Conservation (phyloP, 2,888 invertebrate genomes). For the Hydroisotoma schaefferi region DNA sequence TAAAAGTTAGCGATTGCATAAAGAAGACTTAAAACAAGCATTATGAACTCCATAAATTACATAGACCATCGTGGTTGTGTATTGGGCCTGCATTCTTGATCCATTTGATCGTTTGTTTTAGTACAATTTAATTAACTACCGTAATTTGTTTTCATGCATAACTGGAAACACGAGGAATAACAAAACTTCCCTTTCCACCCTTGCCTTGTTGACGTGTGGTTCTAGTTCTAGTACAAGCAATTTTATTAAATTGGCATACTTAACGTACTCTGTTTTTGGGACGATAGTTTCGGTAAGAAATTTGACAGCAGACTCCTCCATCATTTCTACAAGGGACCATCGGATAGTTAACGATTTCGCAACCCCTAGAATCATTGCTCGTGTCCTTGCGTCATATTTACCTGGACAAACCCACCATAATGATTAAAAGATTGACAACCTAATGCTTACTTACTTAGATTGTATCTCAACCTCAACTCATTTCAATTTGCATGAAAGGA, state of each 20-base stretch:
- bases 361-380: conserved; percentile 60
- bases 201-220: too few species aligned
- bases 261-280: conserved; percentile 43
- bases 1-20: too few species aligned
- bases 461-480: too few species aligned
- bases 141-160: not conserved
- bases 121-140: not conserved
- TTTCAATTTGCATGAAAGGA: too few species aligned
- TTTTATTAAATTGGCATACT: too few species aligned
- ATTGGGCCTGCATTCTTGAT: too few species aligned
- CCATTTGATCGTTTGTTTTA: too few species aligned
- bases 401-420: conserved; percentile 54
- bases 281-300: conserved; percentile 52
- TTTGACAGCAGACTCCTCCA: conserved; percentile 59
- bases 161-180: not conserved
- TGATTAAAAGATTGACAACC: too few species aligned
- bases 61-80: not conserved
- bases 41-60: not conserved
- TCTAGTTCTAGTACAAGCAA: too few species aligned
- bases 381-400: conserved; percentile 62
- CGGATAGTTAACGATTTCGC: conserved; percentile 57
- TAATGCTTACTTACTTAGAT: too few species aligned
- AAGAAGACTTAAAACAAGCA: too few species aligned
- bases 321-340: conserved; percentile 55
- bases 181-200: too few species aligned